These are phyloP conservation scores for Odobenus rosmarus DNA, from an alignment of 2,113 vertebrate species.

Conservation along the genomic window DNA sequence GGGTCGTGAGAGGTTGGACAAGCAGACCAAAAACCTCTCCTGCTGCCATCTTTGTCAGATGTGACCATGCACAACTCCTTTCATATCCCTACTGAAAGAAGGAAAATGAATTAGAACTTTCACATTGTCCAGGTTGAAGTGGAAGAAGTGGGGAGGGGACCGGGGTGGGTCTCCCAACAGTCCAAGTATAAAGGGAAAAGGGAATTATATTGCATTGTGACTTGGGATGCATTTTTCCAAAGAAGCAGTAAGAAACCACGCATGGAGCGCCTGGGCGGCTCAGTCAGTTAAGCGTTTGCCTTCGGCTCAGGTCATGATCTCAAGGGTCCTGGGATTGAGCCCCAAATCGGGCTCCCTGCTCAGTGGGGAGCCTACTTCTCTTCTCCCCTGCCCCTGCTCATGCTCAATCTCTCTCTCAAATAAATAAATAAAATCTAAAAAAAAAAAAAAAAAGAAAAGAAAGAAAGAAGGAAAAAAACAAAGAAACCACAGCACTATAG, in stretches of 20 bases:
- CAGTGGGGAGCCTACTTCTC: too few relatives aligned
- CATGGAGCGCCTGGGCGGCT: not conserved
- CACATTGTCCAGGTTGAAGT: not conserved
- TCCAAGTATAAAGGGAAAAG: not conserved
- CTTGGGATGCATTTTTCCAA: constrained; percentile 23
- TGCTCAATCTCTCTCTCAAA: too few relatives aligned
- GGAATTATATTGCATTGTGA: not conserved
- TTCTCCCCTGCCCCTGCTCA: too few relatives aligned
- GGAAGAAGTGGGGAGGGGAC: not conserved
- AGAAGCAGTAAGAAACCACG: not conserved
- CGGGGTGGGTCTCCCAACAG: not conserved
- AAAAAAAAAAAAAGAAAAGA: too few relatives aligned
- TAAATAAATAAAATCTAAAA: too few relatives aligned
- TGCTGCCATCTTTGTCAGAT: not conserved
- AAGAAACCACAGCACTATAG: not conserved
- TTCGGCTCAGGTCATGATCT: not conserved
- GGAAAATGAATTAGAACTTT: not conserved
- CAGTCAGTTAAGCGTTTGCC: not conserved
- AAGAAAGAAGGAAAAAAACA: too few relatives aligned
- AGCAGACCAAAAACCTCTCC: not conserved
- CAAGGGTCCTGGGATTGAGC: too few relatives aligned
- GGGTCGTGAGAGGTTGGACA: accelerated
- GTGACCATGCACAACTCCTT: not conserved
- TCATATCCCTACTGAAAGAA: not conserved
- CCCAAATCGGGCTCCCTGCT: too few relatives aligned